Evolutionary conservation across 2,797 vertebrate genomes (phyloP).

Genomic region (Cercopithecus hamlyni): DNA sequence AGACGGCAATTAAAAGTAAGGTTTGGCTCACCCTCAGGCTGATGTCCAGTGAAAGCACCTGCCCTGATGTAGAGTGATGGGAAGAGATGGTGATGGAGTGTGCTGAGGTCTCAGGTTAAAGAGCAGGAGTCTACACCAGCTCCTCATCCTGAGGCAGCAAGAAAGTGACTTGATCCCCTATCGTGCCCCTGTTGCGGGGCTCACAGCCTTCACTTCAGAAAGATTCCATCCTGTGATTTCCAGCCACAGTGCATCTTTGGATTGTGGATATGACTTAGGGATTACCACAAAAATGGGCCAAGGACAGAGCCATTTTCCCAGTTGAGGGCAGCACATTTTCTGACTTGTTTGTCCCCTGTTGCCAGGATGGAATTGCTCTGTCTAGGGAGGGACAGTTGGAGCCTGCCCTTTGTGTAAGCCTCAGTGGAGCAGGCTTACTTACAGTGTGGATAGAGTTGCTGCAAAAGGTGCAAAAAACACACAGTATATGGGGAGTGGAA

Average conservation of each 20-base stretch:
- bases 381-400: background rate
- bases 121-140: background rate
- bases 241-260: no score
- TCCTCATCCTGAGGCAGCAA: background rate
- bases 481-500: background rate
- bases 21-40: background rate
- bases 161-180: background rate
- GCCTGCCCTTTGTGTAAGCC: background rate
- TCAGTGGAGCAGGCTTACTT: background rate
- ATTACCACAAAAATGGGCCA: background rate
- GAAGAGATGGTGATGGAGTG: background rate
- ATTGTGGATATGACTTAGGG: background rate
- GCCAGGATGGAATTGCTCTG: background rate
- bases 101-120: background rate
- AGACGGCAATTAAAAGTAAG: background rate
- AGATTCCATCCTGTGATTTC: no score
- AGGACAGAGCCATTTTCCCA: background rate
- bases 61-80: background rate
- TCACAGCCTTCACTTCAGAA: background rate
- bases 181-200: background rate
- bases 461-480: background rate
- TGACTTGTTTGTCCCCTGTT: background rate
- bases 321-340: background rate
- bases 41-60: background rate
- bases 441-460: background rate